Base-by-base conservation (phyloP, 2,888 invertebrate species). In the Chymomyza caudatula region DNA sequence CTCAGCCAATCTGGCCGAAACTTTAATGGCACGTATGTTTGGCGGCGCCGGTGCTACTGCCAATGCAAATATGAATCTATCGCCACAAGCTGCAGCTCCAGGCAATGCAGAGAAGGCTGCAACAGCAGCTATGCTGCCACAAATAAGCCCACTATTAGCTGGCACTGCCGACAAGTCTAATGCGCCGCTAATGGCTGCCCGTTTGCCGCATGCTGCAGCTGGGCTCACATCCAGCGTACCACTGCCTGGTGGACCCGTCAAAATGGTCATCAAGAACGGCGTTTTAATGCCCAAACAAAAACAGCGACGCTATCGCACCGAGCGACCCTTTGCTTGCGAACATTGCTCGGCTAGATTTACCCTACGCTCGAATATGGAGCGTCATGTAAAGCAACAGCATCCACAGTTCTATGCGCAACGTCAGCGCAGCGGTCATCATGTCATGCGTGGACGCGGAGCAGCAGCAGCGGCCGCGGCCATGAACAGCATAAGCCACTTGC, bases 341-440 rank as follows among this genome's bases (percentile, higher is more conserved):
- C 96, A 96, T 86, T 97, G 98, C 89, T 95, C 96, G 0, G 97
- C 97, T 0, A 92, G 96, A 60, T 98, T 98, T 86, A 97, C 97
- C 0, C 91, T 97, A 11, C 92, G 96, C n/a, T 97, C 97, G 8
- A 97, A 98, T 83, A 97, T 97, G 96, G 97, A 97, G 89, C 92
- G 97, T 0, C 98, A 98, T 81, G 96, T 97, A 2, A 97, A 97
- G 87, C 97, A 97, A 81, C 97, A 97, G 79, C 98, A 98, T 91
- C 97, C 97, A 0, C 95, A 96, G 70, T 95, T 93, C 86, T 97
- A 97, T 95, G 95, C 95, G 60, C 95, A 96, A 72, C 92, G 96
- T 47, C 94, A 96, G 78, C 90, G 94, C 23, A 92, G 92, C 2
- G 92, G 92, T 0, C 92, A 93, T 51, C 90, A 90, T 53, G 86